Evolutionary conservation across 2,888 invertebrate genomes (phyloP), one percentile per base, ranked within the genome.

Genomic region (Salpingus planirostris): DNA sequence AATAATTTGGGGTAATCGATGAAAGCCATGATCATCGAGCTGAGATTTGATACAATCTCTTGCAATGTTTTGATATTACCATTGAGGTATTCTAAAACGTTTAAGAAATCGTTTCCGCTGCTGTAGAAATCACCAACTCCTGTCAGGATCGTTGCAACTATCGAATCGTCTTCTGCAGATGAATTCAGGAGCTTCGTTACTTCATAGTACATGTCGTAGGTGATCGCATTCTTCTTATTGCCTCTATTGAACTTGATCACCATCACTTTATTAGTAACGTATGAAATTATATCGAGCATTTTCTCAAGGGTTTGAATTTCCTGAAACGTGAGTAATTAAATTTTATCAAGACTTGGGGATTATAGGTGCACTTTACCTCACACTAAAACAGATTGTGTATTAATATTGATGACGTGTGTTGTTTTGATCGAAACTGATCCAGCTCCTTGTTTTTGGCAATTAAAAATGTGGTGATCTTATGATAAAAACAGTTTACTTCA

Each of bases 1-100:
- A 97, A 59, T 18, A 92, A 66, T 65, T 97, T 98, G 0, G 89
- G 86, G 60, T 88, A 92, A 44, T 79, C 76, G 43, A 93, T 87
- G 46, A 91, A 80, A 0, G 85, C 70, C 36, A 73, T 68, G 2
- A 92, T 71, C 65, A 84, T 83, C 3, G 29, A 47, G 39, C 7
- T 53, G 42, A 2, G 18, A 13, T 11, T 42, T 31, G 3, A 47
- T 11, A 5, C 18, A 8, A 6, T 8, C 5, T 23, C 23, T 4
- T 5, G 8, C 8, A 11, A 5, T 4, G 27, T 12, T 7, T 22
- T 7, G 8, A 8, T 5, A 24, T 10, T 24, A 6, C 15, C 26
- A 15, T 3, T 24, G 21, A 3, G 28, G 7, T 8, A 3, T 2
- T 11, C 27, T 36, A 46, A 26, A 2, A 45, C 36, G 21, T 30